Evolutionary conservation across 2,113 vertebrate genomes (phyloP), one percentile per base, ranked within the genome.

Genomic region (Xiphophorus hellerii): DNA sequence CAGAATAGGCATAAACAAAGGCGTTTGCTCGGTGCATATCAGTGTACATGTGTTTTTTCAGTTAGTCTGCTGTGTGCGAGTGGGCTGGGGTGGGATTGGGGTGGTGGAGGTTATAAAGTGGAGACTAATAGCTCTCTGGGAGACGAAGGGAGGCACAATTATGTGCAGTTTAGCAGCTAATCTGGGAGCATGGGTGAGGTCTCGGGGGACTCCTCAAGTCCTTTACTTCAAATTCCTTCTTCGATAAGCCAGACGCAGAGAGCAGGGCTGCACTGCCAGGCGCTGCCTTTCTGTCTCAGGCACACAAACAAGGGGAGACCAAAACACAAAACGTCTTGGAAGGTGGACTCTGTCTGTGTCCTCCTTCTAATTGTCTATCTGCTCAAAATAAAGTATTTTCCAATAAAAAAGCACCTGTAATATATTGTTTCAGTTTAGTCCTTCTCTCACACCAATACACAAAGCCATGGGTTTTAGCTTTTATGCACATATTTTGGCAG

Each of bases 161-260:
- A 97, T 94, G 93, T 94, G 94, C 95, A 96, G 95, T 97, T 96
- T 95, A 95, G 95, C 95, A 94, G 95, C 96, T 96, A 96, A 97
- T 97, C 96, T 96, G 91, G 90, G 93, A 93, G 93, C 93, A 95
- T 95, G 95, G 94, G 95, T 94, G 86, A 92, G 90, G 91, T 95
- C 96, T 95, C 96, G 77, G 91, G 96, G 94, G 96, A 95, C 90
- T 95, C 95, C 93, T 92, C 95, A 94, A 95, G 94, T 87, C 89
- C 94, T 93, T 93, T 90, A 94, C 95, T 96, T 95, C 93, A 96
- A 96, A 96, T 97, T 96, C 97, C 96, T 94, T 92, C 95, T 92
- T 94, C 84, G 96, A 97, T 97, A 96, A 96, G 96, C 81, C 77
- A 90, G 77, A 78, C 69, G 77, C 80, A 87, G 86, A 90, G 84